Evolutionary conservation across 1,140 invertebrate species (phyloP).

Genomic region (Aphelinus atriplicis): DNA sequence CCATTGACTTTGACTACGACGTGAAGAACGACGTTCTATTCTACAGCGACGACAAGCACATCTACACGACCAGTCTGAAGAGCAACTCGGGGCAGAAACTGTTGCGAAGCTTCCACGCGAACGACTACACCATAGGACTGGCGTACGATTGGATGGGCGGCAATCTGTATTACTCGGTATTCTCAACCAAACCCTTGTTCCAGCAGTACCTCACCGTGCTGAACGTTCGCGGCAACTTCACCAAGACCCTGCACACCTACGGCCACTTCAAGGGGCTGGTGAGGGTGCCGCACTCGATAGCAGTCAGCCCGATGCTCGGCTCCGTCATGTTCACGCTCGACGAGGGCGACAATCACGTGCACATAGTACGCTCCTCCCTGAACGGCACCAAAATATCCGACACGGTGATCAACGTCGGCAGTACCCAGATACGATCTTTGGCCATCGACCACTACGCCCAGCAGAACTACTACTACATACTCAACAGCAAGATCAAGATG

Average conservation of each 20-base stretch:
- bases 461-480: no score
- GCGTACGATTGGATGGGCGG: neutral
- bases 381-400: neutral
- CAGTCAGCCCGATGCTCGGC: neutral
- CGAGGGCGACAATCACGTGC: neutral
- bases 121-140: neutral
- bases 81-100: neutral
- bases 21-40: neutral
- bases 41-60: neutral
- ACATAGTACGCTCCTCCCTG: neutral
- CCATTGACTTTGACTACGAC: slow-evolving; percentile 3
- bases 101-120: neutral
- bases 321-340: neutral
- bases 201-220: neutral
- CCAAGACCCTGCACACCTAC: neutral
- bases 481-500: no score
- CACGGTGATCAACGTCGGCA: neutral
- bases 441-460: neutral
- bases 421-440: neutral
- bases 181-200: neutral
- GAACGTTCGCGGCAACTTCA: neutral
- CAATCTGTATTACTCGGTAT: neutral
- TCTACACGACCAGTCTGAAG: neutral
- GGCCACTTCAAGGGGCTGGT: neutral
- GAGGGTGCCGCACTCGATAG: neutral